A percentile compares a stretch with the other conserved stretches of the same genome.
phyloP scores from a whole-genome alignment of 1,140 invertebrate species.

The Drosophila albomicans region DNA sequence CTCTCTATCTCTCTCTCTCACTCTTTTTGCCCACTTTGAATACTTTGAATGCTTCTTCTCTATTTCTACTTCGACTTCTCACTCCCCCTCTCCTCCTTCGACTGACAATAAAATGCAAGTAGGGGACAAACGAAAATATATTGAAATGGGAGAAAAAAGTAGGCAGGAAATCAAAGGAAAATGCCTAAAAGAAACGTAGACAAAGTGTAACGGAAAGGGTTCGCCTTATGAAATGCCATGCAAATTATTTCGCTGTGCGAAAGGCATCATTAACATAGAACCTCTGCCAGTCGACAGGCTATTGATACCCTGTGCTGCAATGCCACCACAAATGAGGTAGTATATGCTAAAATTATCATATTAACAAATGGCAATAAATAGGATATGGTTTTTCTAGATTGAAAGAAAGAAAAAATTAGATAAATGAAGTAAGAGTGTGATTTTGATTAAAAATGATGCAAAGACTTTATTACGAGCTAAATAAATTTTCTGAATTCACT shows the following conservation, averaged over 20 bases:
- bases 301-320: constrained; percentile 9
- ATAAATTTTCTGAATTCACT: no score
- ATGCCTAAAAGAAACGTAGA: constrained; percentile 25
- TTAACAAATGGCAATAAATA: background rate
- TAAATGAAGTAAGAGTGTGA: no score
- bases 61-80: background rate
- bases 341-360: background rate
- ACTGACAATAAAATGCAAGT: constrained; percentile 72
- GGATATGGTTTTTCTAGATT: background rate
- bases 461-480: no score
- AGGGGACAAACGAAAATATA: constrained; percentile 8
- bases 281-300: constrained; percentile 2
- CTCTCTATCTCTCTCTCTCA: background rate
- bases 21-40: background rate
- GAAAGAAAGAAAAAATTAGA: background rate
- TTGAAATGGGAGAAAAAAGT: background rate
- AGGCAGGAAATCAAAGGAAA: constrained; percentile 30
- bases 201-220: constrained; percentile 23
- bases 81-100: background rate
- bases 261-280: constrained; percentile 51
- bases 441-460: no score
- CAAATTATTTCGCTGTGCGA: constrained; percentile 56
- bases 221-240: constrained; percentile 38
- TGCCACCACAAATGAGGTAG: background rate
- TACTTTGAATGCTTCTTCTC: background rate